These are phyloP conservation scores for Onthophagus taurus DNA, from an alignment of 1,140 invertebrate species.

Conservation along the genomic window DNA sequence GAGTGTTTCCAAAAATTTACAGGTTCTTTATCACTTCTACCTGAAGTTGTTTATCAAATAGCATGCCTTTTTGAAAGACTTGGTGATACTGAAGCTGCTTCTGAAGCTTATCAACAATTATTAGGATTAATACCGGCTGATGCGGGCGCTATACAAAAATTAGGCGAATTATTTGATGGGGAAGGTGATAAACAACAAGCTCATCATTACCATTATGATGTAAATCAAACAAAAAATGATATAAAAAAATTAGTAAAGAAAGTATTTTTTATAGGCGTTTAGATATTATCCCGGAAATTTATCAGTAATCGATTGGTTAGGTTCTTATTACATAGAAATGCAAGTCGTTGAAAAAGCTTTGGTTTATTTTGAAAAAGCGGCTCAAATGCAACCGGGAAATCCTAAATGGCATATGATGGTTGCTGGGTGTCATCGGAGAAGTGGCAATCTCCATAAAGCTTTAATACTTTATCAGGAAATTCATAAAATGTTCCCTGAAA, in stretches of 20 bases:
- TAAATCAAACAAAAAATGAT: constrained; percentile 42
- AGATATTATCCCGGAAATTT: constrained; percentile 85
- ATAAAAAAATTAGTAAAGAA: background rate
- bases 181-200: constrained; percentile 85
- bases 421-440: constrained; percentile 72
- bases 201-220: constrained; percentile 86
- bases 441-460: constrained; percentile 77
- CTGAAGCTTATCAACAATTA: constrained; percentile 77
- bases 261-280: constrained; percentile 53
- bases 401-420: constrained; percentile 78
- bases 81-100: constrained; percentile 66
- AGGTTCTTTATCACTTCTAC: constrained; percentile 45
- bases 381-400: constrained; percentile 76
- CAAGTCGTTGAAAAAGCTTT: constrained; percentile 83
- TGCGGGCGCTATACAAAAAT: constrained; percentile 67
- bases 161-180: constrained; percentile 77
- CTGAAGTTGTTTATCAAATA: constrained; percentile 79
- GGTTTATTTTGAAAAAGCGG: constrained; percentile 78
- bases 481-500: constrained; percentile 69
- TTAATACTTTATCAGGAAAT: constrained; percentile 72
- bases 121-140: constrained; percentile 78
- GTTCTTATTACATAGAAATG: constrained; percentile 83
- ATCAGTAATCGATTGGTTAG: constrained; percentile 83
- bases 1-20: constrained; percentile 70
- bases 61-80: constrained; percentile 70